phyloP scores from a whole-genome alignment of 2,113 vertebrate species.

The Apodemus speciosus region DNA sequence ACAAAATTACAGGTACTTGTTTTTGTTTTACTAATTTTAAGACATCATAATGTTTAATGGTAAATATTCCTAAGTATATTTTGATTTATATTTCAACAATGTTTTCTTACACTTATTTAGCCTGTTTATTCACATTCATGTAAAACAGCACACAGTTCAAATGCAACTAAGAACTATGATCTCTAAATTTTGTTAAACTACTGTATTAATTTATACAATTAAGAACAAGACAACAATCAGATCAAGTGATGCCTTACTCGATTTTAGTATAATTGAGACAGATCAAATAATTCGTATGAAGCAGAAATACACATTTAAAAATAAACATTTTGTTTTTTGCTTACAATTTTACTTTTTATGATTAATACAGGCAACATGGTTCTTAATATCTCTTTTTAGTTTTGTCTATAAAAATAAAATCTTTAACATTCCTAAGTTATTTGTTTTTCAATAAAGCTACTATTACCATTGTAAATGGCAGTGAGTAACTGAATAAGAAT shows the following conservation, averaged over 20 bases:
- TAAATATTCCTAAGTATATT: slow-evolving; percentile 8
- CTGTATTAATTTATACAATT: background rate
- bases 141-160: slow-evolving; percentile 44
- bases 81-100: slow-evolving; percentile 36
- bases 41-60: slow-evolving; percentile 18
- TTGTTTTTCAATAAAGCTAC: slow-evolving; percentile 56
- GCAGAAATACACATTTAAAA: slow-evolving; percentile 50
- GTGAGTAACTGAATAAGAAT: slow-evolving; percentile 37
- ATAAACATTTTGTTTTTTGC: slow-evolving; percentile 49
- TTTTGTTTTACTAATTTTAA: slow-evolving; percentile 27
- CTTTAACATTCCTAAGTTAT: slow-evolving; percentile 51
- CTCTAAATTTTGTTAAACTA: slow-evolving; percentile 19
- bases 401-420: slow-evolving; percentile 69
- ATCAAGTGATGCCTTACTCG: slow-evolving; percentile 6
- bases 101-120: slow-evolving; percentile 39
- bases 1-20: slow-evolving; percentile 28
- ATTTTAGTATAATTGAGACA: slow-evolving; percentile 48
- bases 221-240: slow-evolving; percentile 28
- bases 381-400: slow-evolving; percentile 43
- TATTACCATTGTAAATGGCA: slow-evolving; percentile 8
- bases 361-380: slow-evolving; percentile 50
- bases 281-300: slow-evolving; percentile 23
- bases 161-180: background rate
- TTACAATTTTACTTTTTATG: slow-evolving; percentile 44
- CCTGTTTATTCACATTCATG: slow-evolving; percentile 13